These are phyloP conservation scores for Nomada goodeniana DNA, from an alignment of 2,888 invertebrate genomes.

Conservation along the genomic window DNA sequence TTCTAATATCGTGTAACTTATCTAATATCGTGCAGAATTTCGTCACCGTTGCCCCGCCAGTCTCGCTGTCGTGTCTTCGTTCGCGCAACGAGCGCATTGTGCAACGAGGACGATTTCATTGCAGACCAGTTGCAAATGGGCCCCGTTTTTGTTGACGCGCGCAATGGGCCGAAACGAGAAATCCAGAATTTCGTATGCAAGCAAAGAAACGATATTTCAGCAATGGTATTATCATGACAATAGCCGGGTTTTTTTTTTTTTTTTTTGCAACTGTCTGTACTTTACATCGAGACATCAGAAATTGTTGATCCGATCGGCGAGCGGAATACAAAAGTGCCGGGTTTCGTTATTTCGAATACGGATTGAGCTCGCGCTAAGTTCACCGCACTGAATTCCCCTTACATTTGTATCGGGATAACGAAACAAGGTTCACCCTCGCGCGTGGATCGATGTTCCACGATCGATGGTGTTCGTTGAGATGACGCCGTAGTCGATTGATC, in stretches of 20 bases:
- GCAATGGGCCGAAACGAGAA: conserved; percentile 22
- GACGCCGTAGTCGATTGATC: no score
- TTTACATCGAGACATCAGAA: neutral
- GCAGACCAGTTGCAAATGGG: neutral
- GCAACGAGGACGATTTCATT: conserved; percentile 29
- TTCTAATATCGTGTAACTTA: neutral
- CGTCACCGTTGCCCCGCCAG: conserved; percentile 9
- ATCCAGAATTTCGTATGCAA: neutral
- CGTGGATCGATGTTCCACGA: no score
- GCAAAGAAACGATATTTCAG: conserved; percentile 1
- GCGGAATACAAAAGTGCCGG: no score
- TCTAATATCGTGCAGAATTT: conserved; percentile 13
- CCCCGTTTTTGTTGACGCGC: conserved; percentile 20
- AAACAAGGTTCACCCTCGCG: no score
- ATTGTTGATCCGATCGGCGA: no score
- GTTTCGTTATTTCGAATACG: no score
- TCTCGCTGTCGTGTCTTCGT: neutral
- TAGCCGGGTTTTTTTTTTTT: neutral
- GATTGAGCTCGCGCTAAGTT: no score
- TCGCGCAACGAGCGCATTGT: conserved; percentile 2
- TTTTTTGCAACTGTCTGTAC: neutral
- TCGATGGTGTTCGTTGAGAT: no score
- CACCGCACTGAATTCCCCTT: no score
- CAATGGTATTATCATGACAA: neutral
- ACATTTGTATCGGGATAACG: no score